Base-by-base conservation (phyloP, 2,113 vertebrate species). In the Passer montanus region DNA sequence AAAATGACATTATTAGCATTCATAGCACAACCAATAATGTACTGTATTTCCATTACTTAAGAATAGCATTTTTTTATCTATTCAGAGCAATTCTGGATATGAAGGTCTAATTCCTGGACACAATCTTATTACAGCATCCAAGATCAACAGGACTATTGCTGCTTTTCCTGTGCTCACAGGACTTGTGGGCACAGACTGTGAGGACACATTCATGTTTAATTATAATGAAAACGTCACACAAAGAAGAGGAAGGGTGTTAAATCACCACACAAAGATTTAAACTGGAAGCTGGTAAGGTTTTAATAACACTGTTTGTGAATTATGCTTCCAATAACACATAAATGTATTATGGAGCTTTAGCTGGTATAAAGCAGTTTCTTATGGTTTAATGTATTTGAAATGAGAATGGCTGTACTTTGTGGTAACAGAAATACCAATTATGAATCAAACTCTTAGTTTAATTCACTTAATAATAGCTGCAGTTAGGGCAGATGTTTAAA, bases 281-380 rank as follows among this genome's bases (percentile, higher is more conserved):
- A 92, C 28, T 84, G 47, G 81, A 79, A 96, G 75, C 53, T 31
- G 11, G 35, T 78, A 76, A 70, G 55, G 67, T 53, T 92, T 89
- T 96, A 96, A 86, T 91, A 96, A 93, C 47, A 43, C 47, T 39
- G 33, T 49, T 49, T 22, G 37, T 93, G 76, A 96, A 53, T 96
- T 89, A 89, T 59, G 60, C 46, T 84, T 92, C 76, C 64, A 96
- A 90, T 94, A 92, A 89, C 83, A 76, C 56, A 64, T 44, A 93
- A 93, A 83, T 79, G 28, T 69, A 93, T 94, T 89, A 66, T 63
- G 81, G 87, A 86, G 72, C 55, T 86, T 88, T 63, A 82, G 85
- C 39, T 86, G 49, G 35, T 89, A 67, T 63, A 53, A 82, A 82
- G 52, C 58, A 59, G 28, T 77, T 95, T 91, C 93, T 90, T 87